Conservation (phyloP, 2,113 vertebrate genomes). For the Pomatostomus ruficeps region DNA sequence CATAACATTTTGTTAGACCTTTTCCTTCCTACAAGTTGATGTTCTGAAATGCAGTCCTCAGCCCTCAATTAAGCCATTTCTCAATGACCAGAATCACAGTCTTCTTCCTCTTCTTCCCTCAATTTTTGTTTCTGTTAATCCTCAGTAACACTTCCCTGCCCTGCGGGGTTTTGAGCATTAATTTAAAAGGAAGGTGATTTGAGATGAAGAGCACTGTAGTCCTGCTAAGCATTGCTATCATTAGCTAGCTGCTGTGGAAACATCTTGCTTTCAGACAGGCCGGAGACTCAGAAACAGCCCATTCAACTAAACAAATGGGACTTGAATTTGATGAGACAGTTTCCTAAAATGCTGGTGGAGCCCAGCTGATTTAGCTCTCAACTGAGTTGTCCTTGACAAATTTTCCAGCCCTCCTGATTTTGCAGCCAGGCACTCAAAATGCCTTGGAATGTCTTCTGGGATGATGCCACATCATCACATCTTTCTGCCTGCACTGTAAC, state of each 20-base stretch:
- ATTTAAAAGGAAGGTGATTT: conserved; percentile 26
- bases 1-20: neutral
- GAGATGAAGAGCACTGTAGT: neutral
- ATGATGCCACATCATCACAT: neutral
- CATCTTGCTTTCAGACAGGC: conserved; percentile 4
- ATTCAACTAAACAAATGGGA: neutral
- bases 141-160: neutral
- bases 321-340: conserved; percentile 4
- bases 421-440: neutral
- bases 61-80: neutral
- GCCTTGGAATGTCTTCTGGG: neutral
- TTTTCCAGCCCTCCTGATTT: neutral
- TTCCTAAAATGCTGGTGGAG: neutral
- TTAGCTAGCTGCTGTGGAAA: conserved; percentile 27
- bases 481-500: neutral
- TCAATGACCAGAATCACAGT: neutral
- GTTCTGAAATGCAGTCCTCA: neutral
- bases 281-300: neutral
- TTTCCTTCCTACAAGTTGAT: neutral
- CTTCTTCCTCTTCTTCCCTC: neutral
- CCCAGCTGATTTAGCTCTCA: conserved; percentile 15
- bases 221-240: neutral
- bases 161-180: neutral
- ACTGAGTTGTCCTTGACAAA: neutral
- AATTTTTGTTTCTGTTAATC: conserved; percentile 5